Percentiles rank a stretch among this genome's conserved stretches.
Conservation (phyloP, 30 jellyfish, hydroid and myxozoan species). For the Aurelia aurita complex sp. Pacific region DNA sequence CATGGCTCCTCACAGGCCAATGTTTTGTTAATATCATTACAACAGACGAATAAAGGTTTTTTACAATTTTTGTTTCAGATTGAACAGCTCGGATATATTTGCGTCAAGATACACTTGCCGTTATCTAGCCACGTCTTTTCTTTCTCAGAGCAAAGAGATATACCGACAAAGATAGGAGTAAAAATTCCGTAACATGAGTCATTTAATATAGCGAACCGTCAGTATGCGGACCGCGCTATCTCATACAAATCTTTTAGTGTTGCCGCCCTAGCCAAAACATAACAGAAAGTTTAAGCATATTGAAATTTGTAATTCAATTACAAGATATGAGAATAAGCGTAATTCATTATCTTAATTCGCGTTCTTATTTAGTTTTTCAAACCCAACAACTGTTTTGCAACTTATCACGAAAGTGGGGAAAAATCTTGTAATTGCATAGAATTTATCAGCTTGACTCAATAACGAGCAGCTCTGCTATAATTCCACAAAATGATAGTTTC, state of each 20-base stretch:
- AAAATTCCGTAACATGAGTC: conserved; percentile 37
- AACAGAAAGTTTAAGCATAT: conserved; percentile 77
- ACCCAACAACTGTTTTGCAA: conserved; percentile 53
- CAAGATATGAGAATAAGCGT: conserved; percentile 70
- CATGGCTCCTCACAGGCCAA: neutral
- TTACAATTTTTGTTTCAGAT: neutral
- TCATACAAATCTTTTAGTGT: conserved; percentile 36
- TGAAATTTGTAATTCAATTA: conserved; percentile 59
- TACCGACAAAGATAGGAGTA: conserved; percentile 66
- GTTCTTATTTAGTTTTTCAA: conserved; percentile 59
- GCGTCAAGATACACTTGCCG: conserved; percentile 22
- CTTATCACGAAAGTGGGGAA: conserved; percentile 63
- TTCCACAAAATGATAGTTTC: conserved; percentile 42
- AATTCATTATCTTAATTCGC: conserved; percentile 76
- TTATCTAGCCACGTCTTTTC: conserved; percentile 61
- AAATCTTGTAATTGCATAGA: conserved; percentile 53
- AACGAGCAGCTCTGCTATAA: conserved; percentile 27
- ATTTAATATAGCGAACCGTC: conserved; percentile 16
- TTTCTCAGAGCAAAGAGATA: conserved; percentile 71
- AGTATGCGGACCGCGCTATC: conserved; percentile 54
- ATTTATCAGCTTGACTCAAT: conserved; percentile 41
- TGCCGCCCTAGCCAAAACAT: conserved; percentile 80
- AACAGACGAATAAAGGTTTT: neutral
- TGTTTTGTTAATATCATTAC: neutral
- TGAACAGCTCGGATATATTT: conserved; percentile 1